Evolutionary conservation across 2,797 vertebrate genomes (phyloP).

Genomic region (Tauraco hartlaubi): DNA sequence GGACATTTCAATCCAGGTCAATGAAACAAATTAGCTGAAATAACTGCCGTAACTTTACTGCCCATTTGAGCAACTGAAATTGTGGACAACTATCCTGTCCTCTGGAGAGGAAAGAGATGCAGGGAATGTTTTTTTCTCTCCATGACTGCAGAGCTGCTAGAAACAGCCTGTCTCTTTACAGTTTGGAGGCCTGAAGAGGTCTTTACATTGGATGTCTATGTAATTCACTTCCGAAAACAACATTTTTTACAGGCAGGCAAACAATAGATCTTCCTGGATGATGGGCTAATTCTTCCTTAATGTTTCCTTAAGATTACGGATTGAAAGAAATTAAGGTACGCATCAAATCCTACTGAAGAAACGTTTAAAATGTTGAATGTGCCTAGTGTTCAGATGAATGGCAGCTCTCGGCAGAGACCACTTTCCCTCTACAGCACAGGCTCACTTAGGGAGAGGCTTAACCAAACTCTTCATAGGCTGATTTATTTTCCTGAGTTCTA

Average conservation of each 20-base stretch:
- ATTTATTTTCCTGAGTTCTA: background rate
- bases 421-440: background rate
- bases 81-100: background rate
- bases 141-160: background rate
- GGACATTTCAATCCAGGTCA: background rate
- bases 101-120: background rate
- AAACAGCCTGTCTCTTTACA: background rate
- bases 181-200: background rate
- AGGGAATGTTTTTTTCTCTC: background rate
- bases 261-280: background rate
- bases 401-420: background rate
- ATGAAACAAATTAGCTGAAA: background rate
- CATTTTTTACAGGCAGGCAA: background rate
- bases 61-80: background rate
- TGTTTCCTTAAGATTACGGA: background rate
- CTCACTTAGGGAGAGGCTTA: background rate
- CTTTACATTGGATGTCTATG: background rate
- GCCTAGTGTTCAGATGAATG: background rate
- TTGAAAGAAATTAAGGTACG: background rate
- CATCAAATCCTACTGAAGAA: background rate
- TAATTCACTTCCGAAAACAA: background rate
- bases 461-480: fast-evolving
- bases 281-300: background rate
- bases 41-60: fast-evolving
- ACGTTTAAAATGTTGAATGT: background rate